Base-by-base conservation (phyloP, 2,797 vertebrate genomes). In the Clangula hyemalis region DNA sequence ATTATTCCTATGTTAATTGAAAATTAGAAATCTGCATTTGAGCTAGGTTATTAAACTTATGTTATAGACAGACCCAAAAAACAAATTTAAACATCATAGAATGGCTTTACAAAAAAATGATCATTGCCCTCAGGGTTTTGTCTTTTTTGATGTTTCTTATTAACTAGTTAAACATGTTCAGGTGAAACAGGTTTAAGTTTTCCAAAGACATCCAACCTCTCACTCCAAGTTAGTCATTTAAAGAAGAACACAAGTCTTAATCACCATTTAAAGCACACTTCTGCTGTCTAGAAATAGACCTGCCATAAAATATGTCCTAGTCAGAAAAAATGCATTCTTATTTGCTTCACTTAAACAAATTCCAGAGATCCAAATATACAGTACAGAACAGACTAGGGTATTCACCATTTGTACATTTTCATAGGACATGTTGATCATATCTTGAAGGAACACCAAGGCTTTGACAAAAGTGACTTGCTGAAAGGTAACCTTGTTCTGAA, bases 1-100 rank as follows among this genome's bases (percentile, higher is more conserved):
- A 99, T 99, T 99, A 99, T 98, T 97, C 98, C 98, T 99, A 99
- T 98, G 98, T 99, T 99, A 99, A 98, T 99, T 98, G 98, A 98
- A 97, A 98, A 98, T 98, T 98, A 99, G 98, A 98, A 98, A 98
- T 98, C 98, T 99, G 98, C 98, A 98, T 98, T 99, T 98, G 98
- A 98, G 98, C 98, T 99, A 99, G 96, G 98, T 99, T 99, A 99
- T 98, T 98, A 98, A 98, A 98, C 97, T 98, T 99, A 99, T 96
- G 97, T 99, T 99, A 99, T 98, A 98, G 98, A 99, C 98, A 99
- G 98, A 99, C 98, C 98, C 51, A 53, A 98, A 98, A 98, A 98
- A 98, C 98, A 99, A 97, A 98, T 99, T 98, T 98, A 98, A 98
- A 98, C 98, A 99, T 98, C 98, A 99, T 98, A 97, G 97, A 98